phyloP scores from a whole-genome alignment of 2,888 invertebrate species.

The Himalopsyche japonica region DNA sequence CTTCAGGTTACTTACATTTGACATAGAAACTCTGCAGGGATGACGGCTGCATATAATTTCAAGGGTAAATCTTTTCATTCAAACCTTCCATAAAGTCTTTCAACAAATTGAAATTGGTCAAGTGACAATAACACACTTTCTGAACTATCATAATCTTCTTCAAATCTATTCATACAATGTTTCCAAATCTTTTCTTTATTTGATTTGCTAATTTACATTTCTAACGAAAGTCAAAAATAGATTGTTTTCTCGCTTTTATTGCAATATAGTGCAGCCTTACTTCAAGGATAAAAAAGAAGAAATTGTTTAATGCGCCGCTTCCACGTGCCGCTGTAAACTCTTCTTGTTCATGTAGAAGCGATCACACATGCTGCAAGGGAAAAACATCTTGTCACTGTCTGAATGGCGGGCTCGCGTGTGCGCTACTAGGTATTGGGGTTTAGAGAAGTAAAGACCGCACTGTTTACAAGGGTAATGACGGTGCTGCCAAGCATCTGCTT shows the following conservation, averaged over 20 bases:
- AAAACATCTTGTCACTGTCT: slow-evolving; percentile 59
- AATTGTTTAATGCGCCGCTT: slow-evolving; percentile 51
- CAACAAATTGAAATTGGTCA: neutral
- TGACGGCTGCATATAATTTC: neutral
- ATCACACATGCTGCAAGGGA: slow-evolving; percentile 63
- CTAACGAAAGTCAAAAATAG: no score
- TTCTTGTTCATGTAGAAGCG: slow-evolving; percentile 61
- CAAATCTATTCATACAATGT: no score
- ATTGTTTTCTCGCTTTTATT: neutral
- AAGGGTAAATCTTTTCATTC: neutral
- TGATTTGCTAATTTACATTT: no score
- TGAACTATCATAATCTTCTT: neutral
- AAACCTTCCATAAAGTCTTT: neutral
- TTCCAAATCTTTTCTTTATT: no score
- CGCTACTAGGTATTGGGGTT: slow-evolving; percentile 54
- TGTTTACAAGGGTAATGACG: slow-evolving; percentile 63
- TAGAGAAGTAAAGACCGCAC: slow-evolving; percentile 60
- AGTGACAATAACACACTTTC: neutral
- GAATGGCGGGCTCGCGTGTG: slow-evolving; percentile 59
- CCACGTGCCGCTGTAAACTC: slow-evolving; percentile 61
- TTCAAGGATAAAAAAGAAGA: neutral
- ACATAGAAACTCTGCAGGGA: neutral
- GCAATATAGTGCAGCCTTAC: neutral
- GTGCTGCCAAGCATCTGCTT: slow-evolving; percentile 61
- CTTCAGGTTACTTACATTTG: neutral